Evolutionary conservation across 2,888 invertebrate species (phyloP), one percentile per base, ranked within the genome.

Genomic region (Labia minor): DNA sequence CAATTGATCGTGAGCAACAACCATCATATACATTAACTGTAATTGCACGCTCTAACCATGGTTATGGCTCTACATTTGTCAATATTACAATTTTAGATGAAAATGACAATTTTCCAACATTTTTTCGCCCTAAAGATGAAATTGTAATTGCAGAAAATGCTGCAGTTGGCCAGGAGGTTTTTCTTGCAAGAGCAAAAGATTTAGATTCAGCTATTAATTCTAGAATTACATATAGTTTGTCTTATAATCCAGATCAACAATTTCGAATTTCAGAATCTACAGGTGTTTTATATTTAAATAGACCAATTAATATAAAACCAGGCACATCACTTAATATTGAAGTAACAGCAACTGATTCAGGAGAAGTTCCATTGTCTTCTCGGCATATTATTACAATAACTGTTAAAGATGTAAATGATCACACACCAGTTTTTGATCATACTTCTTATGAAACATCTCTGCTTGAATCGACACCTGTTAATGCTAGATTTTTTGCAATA

Each of bases 91-190:
- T 97, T 3, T 78, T 86, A 61, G 96, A 97, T 78, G 81, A 92
- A 2, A 97, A 97, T 78, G 96, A 97, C 77, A 95, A 95, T 76
- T 85, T 88, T 67, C 97, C 97, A 1, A 81, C 84, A 70, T 94
- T 94, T 77, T 83, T 86, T 19, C 85, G 86, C 73, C 89, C 88
- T 70, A 87, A 86, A 73, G 90, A 92, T 74, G 88, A 90, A 76
- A 86, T 92, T 63, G 82, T 82, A 69, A 81, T 96, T 68, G 83
- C 86, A 16, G 95, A 95, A 80, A 92, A 95, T 76, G 89, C 91
- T 72, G 95, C 96, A 19, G 92, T 95, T 37, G 95, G 95, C 0
- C 92, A 94, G 77, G 93, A 95, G 78, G 88, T 96, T 33, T 93
- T 90, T 77, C 83, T 93, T 71, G 90, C 94, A 0, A 83, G 89